phyloP scores from a whole-genome alignment of 2,888 invertebrate species.

The Heliconius ethilla region DNA sequence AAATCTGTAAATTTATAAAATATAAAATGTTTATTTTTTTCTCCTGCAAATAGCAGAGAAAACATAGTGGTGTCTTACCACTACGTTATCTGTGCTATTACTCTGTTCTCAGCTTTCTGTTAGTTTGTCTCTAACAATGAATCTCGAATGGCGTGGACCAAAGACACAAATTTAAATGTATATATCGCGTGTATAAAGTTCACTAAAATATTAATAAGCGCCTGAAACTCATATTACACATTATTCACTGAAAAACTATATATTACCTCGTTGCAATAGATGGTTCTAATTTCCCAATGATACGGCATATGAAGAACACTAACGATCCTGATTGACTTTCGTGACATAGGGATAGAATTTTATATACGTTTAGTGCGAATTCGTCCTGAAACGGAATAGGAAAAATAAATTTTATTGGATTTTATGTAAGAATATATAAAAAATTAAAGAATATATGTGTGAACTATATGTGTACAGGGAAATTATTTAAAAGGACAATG shows the following conservation, averaged over 20 bases:
- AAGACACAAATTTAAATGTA: too few relatives aligned
- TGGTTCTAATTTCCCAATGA: conserved; percentile 85
- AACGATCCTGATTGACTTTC: conserved; percentile 87
- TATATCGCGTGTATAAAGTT: too few relatives aligned
- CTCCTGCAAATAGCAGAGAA: too few relatives aligned
- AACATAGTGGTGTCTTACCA: too few relatives aligned
- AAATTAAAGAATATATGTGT: background rate
- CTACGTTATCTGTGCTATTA: background rate
- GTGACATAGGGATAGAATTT: conserved; percentile 86
- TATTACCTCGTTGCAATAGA: conserved; percentile 64
- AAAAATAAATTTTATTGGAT: background rate
- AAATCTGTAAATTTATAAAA: conserved; percentile 53
- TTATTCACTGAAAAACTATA: background rate
- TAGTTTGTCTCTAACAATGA: background rate
- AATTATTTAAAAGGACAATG: too few relatives aligned
- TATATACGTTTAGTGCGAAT: conserved; percentile 85
- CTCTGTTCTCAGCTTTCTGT: background rate
- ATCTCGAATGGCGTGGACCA: too few relatives aligned
- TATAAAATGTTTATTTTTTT: background rate
- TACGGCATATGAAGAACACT: conserved; percentile 86
- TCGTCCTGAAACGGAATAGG: conserved; percentile 80
- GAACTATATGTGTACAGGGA: too few relatives aligned
- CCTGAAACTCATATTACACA: too few relatives aligned
- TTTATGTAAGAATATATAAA: background rate
- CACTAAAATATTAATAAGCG: too few relatives aligned